Conservation (phyloP, 1,140 invertebrate species). For the Caerostris extrusa region DNA sequence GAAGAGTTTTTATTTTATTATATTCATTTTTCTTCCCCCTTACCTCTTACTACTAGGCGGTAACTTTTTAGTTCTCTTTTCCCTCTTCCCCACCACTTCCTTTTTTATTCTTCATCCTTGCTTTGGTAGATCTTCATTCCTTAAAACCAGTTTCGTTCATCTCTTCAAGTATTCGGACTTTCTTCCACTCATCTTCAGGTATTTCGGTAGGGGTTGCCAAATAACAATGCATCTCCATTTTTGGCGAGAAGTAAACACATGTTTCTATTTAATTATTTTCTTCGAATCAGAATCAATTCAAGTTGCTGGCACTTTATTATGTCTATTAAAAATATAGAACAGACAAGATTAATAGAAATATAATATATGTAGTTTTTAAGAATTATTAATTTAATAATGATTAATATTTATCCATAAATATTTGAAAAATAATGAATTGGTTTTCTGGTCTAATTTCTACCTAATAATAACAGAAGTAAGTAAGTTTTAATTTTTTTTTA, state of each 20-base stretch:
- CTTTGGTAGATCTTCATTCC: slow-evolving; percentile 70
- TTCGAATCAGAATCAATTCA: no score
- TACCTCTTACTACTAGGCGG: slow-evolving; percentile 51
- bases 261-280: no score
- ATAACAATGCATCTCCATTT: neutral
- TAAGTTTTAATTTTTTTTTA: no score
- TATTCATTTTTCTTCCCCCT: slow-evolving; percentile 26
- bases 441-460: no score
- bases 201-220: neutral
- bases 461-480: no score
- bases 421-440: no score
- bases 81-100: neutral
- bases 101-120: slow-evolving; percentile 16
- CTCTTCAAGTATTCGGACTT: slow-evolving; percentile 52
- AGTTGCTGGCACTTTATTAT: no score
- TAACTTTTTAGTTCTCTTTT: slow-evolving; percentile 40
- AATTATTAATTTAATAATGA: no score
- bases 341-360: no score
- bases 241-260: neutral
- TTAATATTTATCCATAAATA: no score
- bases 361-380: no score
- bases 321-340: no score
- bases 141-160: slow-evolving; percentile 73
- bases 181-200: slow-evolving; percentile 51
- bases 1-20: slow-evolving; percentile 35